Conservation (phyloP, 2,888 invertebrate genomes). For the Zaprionus lineosus region DNA sequence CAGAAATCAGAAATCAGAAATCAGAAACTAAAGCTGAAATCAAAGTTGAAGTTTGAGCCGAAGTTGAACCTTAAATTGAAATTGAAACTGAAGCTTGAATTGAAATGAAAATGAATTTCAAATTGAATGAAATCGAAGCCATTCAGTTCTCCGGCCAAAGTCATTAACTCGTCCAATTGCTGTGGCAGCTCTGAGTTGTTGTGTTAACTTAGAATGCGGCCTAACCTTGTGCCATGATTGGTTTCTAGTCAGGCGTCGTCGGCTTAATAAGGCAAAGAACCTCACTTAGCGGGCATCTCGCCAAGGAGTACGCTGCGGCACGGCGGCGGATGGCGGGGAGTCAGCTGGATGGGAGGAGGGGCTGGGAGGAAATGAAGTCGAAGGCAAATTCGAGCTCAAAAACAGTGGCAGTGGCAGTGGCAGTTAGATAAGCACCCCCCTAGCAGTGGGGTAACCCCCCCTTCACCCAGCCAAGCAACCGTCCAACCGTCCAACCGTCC, state of each 20-base stretch:
- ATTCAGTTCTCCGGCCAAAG: slow-evolving; percentile 68
- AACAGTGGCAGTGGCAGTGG: slow-evolving; percentile 49
- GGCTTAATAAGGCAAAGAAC: slow-evolving; percentile 71
- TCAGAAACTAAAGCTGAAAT: too few relatives aligned
- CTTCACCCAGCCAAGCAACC: too few relatives aligned
- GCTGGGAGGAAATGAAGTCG: slow-evolving; percentile 8
- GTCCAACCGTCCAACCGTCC: too few relatives aligned
- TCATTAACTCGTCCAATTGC: slow-evolving; percentile 61
- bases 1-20: too few relatives aligned
- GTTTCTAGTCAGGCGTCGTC: slow-evolving; percentile 46
- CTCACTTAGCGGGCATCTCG: slow-evolving; percentile 53
- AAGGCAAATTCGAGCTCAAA: slow-evolving; percentile 42
- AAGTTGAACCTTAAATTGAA: too few relatives aligned
- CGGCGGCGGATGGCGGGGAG: neutral
- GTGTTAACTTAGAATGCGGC: slow-evolving; percentile 62
- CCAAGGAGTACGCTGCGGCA: neutral
- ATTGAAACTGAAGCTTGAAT: too few relatives aligned
- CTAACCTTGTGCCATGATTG: slow-evolving; percentile 70
- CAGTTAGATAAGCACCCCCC: slow-evolving; percentile 50
- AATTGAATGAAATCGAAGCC: slow-evolving; percentile 45
- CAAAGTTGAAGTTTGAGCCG: too few relatives aligned
- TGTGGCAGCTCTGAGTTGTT: neutral
- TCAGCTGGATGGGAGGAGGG: neutral
- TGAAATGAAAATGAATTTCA: slow-evolving; percentile 10
- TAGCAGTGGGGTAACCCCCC: neutral